phyloP scores from a whole-genome alignment of 1,140 invertebrate genomes.

The Platyscapa corneri region DNA sequence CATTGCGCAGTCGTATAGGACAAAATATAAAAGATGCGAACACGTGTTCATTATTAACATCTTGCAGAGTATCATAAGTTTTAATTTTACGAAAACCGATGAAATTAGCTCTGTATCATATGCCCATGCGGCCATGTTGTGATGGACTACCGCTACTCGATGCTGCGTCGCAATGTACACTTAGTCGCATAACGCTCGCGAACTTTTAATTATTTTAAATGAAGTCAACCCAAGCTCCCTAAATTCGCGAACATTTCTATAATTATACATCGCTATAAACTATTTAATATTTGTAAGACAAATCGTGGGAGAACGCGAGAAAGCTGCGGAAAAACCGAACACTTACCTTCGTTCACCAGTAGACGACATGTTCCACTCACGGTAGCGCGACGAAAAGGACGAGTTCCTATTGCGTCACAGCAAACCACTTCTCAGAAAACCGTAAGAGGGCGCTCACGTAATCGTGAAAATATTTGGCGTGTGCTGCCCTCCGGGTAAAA shows the following conservation, averaged over 20 bases:
- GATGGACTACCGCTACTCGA: neutral
- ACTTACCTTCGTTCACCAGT: constrained; percentile 84
- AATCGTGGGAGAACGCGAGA: neutral
- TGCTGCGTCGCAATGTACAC: constrained; percentile 2
- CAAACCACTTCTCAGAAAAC: constrained; percentile 39
- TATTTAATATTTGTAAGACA: neutral
- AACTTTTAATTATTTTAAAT: neutral
- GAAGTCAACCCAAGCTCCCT: neutral
- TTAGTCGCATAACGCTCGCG: neutral
- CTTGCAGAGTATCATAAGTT: too few relatives aligned
- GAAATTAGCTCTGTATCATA: too few relatives aligned
- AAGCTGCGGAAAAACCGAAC: constrained; percentile 49
- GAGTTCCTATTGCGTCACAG: constrained; percentile 66
- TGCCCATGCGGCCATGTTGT: constrained; percentile 25
- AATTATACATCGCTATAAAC: neutral
- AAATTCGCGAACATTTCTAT: neutral
- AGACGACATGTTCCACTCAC: constrained; percentile 85
- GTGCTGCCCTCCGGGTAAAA: constrained; percentile 12
- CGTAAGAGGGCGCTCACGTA: constrained; percentile 49
- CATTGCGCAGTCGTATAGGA: neutral
- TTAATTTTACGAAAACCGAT: too few relatives aligned
- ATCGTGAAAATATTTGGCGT: neutral
- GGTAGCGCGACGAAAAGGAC: constrained; percentile 83
- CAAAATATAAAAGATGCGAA: too few relatives aligned
- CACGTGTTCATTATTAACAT: too few relatives aligned